A percentile compares a stretch with the other conserved stretches of the same genome.
phyloP scores from a whole-genome alignment of 2,888 invertebrate species.

The Melieria omissa region DNA sequence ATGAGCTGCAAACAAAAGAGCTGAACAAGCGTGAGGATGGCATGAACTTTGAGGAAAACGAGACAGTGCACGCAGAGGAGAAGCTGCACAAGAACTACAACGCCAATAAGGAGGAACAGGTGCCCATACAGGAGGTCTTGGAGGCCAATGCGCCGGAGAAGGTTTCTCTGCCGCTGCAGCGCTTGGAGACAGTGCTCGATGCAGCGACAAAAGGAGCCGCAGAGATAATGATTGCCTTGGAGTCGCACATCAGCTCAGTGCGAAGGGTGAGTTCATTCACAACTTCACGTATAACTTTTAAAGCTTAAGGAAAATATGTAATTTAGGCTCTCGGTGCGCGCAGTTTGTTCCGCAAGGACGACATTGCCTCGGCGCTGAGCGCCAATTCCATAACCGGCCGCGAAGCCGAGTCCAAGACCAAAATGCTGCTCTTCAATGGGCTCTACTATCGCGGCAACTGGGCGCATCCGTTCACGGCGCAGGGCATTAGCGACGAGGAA shows the following conservation, averaged over 20 bases:
- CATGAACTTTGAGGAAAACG: conserved; percentile 61
- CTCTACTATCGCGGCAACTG: conserved; percentile 84
- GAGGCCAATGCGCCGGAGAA: conserved; percentile 69
- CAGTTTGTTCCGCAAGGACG: conserved; percentile 69
- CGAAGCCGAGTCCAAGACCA: conserved; percentile 64
- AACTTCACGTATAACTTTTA: background rate
- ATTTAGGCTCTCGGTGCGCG: conserved; percentile 62
- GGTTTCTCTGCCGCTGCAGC: conserved; percentile 69
- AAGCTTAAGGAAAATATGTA: background rate
- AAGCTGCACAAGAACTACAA: conserved; percentile 69
- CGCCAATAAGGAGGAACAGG: conserved; percentile 62
- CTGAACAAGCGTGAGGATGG: conserved; percentile 57
- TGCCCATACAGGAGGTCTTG: conserved; percentile 67
- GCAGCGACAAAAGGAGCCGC: conserved; percentile 54
- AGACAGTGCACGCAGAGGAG: conserved; percentile 68
- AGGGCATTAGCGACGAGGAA: conserved; percentile 64
- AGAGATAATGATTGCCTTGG: conserved; percentile 73
- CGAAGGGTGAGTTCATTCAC: conserved; percentile 55
- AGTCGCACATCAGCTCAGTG: conserved; percentile 60
- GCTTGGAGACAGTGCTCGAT: conserved; percentile 64
- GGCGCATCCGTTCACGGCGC: conserved; percentile 74
- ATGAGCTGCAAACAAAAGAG: conserved; percentile 46
- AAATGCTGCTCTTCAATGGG: conserved; percentile 79
- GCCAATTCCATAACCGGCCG: conserved; percentile 73
- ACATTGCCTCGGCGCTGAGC: conserved; percentile 72